Conservation (phyloP, 2,113 vertebrate species). For the Regulus satrapa region DNA sequence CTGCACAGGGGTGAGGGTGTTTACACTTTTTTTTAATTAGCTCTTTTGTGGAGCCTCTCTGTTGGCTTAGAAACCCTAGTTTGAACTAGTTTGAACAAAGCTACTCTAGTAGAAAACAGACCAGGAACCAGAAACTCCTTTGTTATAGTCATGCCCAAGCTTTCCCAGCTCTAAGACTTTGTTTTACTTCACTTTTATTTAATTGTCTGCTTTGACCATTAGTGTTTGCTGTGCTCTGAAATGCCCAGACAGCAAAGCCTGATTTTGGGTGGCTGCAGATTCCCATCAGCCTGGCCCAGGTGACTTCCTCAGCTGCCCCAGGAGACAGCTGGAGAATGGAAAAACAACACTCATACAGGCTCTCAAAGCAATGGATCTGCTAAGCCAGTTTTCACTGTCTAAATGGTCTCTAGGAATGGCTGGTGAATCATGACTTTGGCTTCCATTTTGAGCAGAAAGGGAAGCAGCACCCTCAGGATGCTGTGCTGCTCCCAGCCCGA, state of each 20-base stretch:
- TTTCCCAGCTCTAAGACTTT: neutral
- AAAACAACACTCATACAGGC: accelerated
- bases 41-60: neutral
- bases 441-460: neutral
- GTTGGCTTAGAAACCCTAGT: neutral
- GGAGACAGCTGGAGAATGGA: neutral
- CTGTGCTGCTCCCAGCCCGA: neutral
- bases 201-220: neutral
- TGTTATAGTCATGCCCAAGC: neutral
- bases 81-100: neutral
- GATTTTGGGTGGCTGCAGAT: neutral
- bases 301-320: neutral
- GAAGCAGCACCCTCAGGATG: neutral
- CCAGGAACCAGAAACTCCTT: neutral
- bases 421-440: neutral
- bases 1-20: neutral
- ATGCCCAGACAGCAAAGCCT: neutral
- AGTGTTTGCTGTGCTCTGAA: neutral
- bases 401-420: neutral
- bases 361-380: neutral
- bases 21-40: neutral
- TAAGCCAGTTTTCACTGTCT: neutral
- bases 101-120: neutral
- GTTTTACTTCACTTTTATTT: neutral
- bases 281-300: neutral